Evolutionary conservation across 1,140 invertebrate species (phyloP).

Genomic region (Drosophila baimaii): DNA sequence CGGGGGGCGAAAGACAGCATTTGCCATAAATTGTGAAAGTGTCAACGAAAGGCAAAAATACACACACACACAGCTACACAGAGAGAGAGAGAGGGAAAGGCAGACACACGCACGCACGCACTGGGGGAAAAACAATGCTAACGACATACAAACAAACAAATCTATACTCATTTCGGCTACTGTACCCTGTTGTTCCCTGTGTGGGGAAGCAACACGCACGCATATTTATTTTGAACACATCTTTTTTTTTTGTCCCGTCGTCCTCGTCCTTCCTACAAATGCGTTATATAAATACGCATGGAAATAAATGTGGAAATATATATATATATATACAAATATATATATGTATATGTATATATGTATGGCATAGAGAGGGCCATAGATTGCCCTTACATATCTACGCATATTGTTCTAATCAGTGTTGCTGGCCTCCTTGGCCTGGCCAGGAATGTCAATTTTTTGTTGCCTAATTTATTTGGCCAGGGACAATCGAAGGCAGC

Average conservation of each 20-base stretch:
- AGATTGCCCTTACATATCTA: conserved; percentile 71
- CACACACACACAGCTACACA: conserved; percentile 48
- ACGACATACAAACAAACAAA: conserved; percentile 65
- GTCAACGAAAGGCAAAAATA: conserved; percentile 81
- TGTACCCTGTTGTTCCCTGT: conserved; percentile 25
- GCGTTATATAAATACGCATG: conserved; percentile 63
- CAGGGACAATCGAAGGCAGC: conserved; percentile 22
- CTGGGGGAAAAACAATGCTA: conserved; percentile 57
- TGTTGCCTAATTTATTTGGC: conserved; percentile 79
- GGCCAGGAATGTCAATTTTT: conserved; percentile 76
- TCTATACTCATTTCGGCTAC: conserved; percentile 58
- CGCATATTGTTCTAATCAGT: conserved; percentile 82
- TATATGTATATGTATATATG: conserved; percentile 1
- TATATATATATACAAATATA: not conserved
- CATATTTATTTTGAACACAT: conserved; percentile 83
- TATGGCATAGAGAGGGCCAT: conserved; percentile 24
- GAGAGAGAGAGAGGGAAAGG: conserved; percentile 35
- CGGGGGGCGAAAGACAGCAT: conserved; percentile 73
- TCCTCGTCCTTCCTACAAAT: conserved; percentile 47
- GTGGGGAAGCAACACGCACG: conserved; percentile 80
- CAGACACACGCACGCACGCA: conserved; percentile 61
- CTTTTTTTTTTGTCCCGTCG: conserved; percentile 38
- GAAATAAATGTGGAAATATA: conserved; percentile 37
- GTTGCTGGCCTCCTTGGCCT: conserved; percentile 56
- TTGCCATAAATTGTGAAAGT: conserved; percentile 83